Evolutionary conservation across 2,888 invertebrate genomes (phyloP), one percentile per base, ranked within the genome.

Genomic region (Sepioteuthis lessoniana): DNA sequence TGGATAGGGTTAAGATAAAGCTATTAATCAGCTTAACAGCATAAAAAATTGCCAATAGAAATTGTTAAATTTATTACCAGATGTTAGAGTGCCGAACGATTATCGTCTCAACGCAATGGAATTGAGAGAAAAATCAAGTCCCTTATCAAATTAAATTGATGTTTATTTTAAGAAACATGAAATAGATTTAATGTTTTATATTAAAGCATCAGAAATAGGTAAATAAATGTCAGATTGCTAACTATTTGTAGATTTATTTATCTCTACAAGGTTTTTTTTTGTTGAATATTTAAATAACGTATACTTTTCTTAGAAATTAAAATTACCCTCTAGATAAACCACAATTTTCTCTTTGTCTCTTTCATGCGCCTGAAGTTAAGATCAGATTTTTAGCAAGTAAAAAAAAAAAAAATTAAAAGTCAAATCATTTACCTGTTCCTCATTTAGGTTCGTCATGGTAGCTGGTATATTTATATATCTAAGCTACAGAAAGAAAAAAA

Each of bases 381-480:
- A 76, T 35, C 76, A 76, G 35, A n/a, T 76, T 55, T 35, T 76
- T n/a, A 76, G n/a, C n/a, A 76, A 76, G 76, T 16, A 76, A 76
- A 76, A 76, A n/a, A 76, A n/a, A 76, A 76, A n/a, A 76, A n/a
- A 76, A 76, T 76, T n/a, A 76, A 76, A 76, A 76, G 76, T 76
- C 76, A 76, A 76, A 76, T 76, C 76, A 76, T 76, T 76, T 76
- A 76, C 76, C 76, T 76, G 76, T 76, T 76, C 76, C 35, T 76
- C 76, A 25, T 55, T 55, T 25, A 55, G 21, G n/a, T 76, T 76
- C 76, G n/a, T 76, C 76, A 76, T 76, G 10, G n/a, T 76, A 76
- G 76, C n/a, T 76, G 76, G n/a, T 76, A 35, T 76, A 76, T 76
- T 76, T 76, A 76, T 31, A 60, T 0, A n/a, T n/a, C 16, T 42